These are phyloP conservation scores for Drosophila takahashii DNA, from an alignment of 1,140 invertebrate genomes.

Conservation along the genomic window DNA sequence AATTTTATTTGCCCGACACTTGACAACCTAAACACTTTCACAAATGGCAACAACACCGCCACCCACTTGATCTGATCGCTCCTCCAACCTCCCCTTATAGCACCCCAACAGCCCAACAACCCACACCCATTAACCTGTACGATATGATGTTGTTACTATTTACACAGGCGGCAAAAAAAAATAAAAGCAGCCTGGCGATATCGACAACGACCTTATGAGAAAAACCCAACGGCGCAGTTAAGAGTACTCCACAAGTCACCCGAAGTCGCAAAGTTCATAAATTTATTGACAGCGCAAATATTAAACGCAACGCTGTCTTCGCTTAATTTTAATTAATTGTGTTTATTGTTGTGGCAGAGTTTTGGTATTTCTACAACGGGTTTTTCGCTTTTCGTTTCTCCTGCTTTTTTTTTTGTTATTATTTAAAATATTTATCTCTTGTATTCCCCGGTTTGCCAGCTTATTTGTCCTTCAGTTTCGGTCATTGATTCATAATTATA, in stretches of 20 bases:
- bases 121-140: constrained; percentile 1
- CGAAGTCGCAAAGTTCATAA: constrained; percentile 70
- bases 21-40: constrained; percentile 31
- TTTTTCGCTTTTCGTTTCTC: constrained; percentile 21
- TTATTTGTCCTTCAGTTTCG: constrained; percentile 69
- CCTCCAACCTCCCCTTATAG: not conserved
- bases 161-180: constrained; percentile 38
- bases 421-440: constrained; percentile 13
- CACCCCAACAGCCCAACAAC: not conserved
- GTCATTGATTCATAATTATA: constrained; percentile 78
- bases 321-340: constrained; percentile 80
- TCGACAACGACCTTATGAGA: constrained; percentile 41
- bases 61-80: constrained; percentile 18
- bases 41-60: constrained; percentile 31
- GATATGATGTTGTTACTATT: constrained; percentile 31
- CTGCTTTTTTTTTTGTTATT: constrained; percentile 8
- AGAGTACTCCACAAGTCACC: constrained; percentile 62
- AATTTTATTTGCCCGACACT: constrained; percentile 34
- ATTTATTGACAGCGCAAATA: constrained; percentile 81
- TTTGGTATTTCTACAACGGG: constrained; percentile 65
- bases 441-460: constrained; percentile 29
- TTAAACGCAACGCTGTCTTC: constrained; percentile 57
- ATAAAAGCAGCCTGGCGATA: not conserved
- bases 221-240: constrained; percentile 61
- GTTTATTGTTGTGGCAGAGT: constrained; percentile 49